Evolutionary conservation across 2,888 invertebrate species (phyloP).

Genomic region (Eulithis prunata): DNA sequence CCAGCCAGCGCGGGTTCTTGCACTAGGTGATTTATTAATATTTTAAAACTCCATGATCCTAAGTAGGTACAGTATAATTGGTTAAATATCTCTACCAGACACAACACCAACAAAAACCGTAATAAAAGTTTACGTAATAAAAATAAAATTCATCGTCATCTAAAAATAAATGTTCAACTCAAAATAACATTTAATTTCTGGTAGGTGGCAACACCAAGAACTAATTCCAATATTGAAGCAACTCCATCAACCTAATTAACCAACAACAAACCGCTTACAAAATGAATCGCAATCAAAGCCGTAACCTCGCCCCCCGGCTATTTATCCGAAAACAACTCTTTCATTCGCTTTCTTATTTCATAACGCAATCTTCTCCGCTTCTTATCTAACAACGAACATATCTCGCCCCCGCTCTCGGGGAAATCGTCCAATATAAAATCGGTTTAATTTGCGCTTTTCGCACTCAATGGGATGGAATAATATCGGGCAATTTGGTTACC

Average conservation of each 20-base stretch:
- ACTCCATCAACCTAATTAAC: slow-evolving; percentile 44
- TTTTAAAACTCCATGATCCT: too few relatives aligned
- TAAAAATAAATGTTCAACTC: slow-evolving; percentile 1
- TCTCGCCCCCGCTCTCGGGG: slow-evolving; percentile 80
- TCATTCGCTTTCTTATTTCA: slow-evolving; percentile 82
- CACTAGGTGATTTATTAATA: neutral
- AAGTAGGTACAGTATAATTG: too few relatives aligned
- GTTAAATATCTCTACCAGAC: too few relatives aligned
- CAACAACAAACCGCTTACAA: slow-evolving; percentile 48
- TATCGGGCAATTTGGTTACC: slow-evolving; percentile 85
- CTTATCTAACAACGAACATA: slow-evolving; percentile 82
- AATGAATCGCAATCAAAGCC: slow-evolving; percentile 65
- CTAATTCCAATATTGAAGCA: slow-evolving; percentile 28
- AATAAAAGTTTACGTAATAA: neutral
- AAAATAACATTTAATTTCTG: slow-evolving; percentile 8
- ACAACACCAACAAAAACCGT: too few relatives aligned
- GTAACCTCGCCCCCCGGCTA: slow-evolving; percentile 47
- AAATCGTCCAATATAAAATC: slow-evolving; percentile 85
- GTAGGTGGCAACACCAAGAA: slow-evolving; percentile 12
- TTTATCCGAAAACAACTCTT: slow-evolving; percentile 78
- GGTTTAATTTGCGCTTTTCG: slow-evolving; percentile 85
- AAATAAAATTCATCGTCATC: neutral
- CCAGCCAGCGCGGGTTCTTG: slow-evolving; percentile 26
- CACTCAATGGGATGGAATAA: slow-evolving; percentile 85
- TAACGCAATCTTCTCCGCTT: slow-evolving; percentile 81